Evolutionary conservation across 2,797 vertebrate genomes (phyloP).

Genomic region (Chromobotia macracanthus): DNA sequence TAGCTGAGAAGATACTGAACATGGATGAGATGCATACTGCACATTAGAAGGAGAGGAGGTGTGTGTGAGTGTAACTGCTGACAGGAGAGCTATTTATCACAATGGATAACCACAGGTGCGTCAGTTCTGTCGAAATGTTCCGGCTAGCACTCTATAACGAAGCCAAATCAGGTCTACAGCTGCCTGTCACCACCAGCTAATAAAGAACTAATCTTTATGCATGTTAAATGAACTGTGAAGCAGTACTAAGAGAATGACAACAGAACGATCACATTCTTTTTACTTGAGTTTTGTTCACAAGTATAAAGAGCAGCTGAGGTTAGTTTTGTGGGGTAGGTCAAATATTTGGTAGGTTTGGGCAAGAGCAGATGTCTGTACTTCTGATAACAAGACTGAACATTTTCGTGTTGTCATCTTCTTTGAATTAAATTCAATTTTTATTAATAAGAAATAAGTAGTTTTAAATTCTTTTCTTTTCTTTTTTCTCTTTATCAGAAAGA

Average conservation of each 20-base stretch:
- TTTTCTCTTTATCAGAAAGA: neutral
- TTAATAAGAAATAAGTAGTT: neutral
- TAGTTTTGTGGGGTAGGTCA: neutral
- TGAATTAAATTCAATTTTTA: neutral
- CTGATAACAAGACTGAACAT: neutral
- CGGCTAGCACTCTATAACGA: neutral
- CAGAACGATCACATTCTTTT: neutral
- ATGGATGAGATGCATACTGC: neutral
- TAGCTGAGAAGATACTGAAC: slow-evolving; percentile 27
- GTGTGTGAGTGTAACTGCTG: slow-evolving; percentile 9
- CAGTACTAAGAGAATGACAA: neutral
- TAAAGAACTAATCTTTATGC: slow-evolving; percentile 6
- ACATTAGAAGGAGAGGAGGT: slow-evolving; percentile 14
- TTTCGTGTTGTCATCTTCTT: neutral
- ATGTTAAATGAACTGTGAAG: slow-evolving; percentile 10
- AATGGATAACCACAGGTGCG: slow-evolving; percentile 33
- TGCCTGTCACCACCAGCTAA: slow-evolving; percentile 5
- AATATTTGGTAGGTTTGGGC: neutral
- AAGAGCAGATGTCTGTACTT: neutral
- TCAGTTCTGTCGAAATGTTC: slow-evolving; percentile 6
- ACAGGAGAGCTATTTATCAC: slow-evolving; percentile 41
- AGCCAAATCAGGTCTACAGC: slow-evolving; percentile 31
- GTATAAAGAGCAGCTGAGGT: neutral
- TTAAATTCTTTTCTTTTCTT: neutral
- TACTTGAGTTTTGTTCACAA: neutral